Evolutionary conservation across 1,140 invertebrate species (phyloP).

Genomic region (Cephus cinctus): DNA sequence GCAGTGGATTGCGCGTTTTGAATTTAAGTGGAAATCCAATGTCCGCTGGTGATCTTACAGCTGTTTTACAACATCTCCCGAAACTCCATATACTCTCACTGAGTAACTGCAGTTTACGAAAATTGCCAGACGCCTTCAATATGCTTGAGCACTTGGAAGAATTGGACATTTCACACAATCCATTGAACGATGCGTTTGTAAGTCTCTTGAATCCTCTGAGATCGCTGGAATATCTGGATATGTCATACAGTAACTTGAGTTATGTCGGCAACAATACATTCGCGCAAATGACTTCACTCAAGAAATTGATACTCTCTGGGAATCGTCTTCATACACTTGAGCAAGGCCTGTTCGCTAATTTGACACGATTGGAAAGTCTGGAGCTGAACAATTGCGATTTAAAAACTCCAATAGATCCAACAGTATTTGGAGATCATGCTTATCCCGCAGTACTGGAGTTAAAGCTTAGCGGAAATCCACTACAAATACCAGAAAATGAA

Average conservation of each 20-base stretch:
- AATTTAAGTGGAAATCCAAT: conserved; percentile 69
- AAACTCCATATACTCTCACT: conserved; percentile 67
- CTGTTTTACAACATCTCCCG: conserved; percentile 65
- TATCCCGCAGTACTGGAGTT: conserved; percentile 68
- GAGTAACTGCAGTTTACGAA: conserved; percentile 65
- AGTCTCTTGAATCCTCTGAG: conserved; percentile 65
- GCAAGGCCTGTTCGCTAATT: conserved; percentile 67
- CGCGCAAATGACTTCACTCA: conserved; percentile 68
- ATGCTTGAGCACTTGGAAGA: conserved; percentile 65
- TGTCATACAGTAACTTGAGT: conserved; percentile 71
- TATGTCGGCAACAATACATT: conserved; percentile 67
- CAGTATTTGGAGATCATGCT: conserved; percentile 66
- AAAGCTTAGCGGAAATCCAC: conserved; percentile 68
- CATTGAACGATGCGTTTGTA: conserved; percentile 68
- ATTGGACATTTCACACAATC: conserved; percentile 70
- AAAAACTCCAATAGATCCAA: conserved; percentile 61
- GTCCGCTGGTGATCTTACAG: conserved; percentile 65
- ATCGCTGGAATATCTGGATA: conserved; percentile 68
- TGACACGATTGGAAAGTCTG: conserved; percentile 65
- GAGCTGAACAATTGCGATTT: conserved; percentile 71
- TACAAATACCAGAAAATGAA: conserved; percentile 59
- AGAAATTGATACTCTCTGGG: conserved; percentile 66
- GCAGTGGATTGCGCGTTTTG: conserved; percentile 65
- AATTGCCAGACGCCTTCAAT: conserved; percentile 66
- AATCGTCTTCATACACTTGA: conserved; percentile 68